Conservation (phyloP, 2,888 invertebrate species). For the Drosophila flavopinicola region DNA sequence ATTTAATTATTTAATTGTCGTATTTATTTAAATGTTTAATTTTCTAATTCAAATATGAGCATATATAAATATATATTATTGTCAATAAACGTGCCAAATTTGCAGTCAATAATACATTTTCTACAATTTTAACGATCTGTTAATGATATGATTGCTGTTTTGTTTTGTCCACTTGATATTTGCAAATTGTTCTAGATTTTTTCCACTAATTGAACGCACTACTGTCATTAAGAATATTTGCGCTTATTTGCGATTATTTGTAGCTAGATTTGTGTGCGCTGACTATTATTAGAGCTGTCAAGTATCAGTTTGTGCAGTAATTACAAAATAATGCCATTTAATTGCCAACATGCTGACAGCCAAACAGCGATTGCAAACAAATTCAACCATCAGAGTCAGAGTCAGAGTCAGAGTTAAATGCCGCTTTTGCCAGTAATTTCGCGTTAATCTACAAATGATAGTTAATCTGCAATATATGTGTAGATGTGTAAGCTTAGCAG, state of each 20-base stretch:
- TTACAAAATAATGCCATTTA: conserved; percentile 24
- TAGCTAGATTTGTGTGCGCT: neutral
- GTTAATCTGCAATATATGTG: neutral
- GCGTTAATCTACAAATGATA: conserved; percentile 5
- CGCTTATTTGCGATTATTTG: neutral
- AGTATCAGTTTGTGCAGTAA: conserved; percentile 14
- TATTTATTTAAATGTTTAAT: too few relatives aligned
- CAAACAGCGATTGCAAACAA: neutral
- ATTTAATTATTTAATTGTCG: too few relatives aligned
- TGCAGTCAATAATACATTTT: too few relatives aligned
- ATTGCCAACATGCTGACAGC: conserved; percentile 7
- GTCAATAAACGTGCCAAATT: too few relatives aligned
- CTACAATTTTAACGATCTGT: too few relatives aligned
- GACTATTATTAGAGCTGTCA: conserved; percentile 3
- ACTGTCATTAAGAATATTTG: conserved; percentile 2
- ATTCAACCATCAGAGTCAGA: too few relatives aligned
- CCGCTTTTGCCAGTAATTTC: conserved; percentile 1
- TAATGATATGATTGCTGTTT: too few relatives aligned
- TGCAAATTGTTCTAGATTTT: neutral
- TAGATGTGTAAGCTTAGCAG: neutral
- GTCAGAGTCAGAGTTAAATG: too few relatives aligned
- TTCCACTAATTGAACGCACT: neutral
- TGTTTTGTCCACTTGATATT: too few relatives aligned
- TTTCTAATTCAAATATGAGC: too few relatives aligned
- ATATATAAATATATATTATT: too few relatives aligned